A percentile compares a stretch with the other conserved stretches of the same genome.
Conservation (phyloP, 1,140 invertebrate species). For the Hermatobates lingyangjiaoensis region DNA sequence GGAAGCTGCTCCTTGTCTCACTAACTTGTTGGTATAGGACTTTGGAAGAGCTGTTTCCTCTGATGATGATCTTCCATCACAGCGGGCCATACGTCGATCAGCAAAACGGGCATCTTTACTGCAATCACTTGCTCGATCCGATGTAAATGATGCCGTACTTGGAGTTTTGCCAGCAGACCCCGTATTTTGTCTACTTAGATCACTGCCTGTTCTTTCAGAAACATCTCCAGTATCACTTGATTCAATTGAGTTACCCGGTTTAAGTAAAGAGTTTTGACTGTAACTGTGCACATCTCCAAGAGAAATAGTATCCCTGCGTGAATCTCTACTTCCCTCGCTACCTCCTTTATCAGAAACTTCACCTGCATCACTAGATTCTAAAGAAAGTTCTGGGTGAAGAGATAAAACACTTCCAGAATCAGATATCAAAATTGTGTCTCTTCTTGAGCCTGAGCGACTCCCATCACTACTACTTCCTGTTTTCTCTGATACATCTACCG, state of each 20-base stretch:
- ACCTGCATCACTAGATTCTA: conserved; percentile 16
- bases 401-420: conserved; percentile 17
- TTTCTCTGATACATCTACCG: conserved; percentile 31
- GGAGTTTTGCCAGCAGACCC: conserved; percentile 24
- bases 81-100: conserved; percentile 19
- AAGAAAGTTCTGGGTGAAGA: conserved; percentile 15
- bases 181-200: conserved; percentile 19
- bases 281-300: conserved; percentile 17
- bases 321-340: conserved; percentile 17
- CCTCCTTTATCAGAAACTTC: conserved; percentile 13
- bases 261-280: conserved; percentile 16
- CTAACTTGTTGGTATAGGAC: conserved; percentile 19
- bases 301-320: conserved; percentile 18
- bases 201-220: conserved; percentile 34
- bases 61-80: conserved; percentile 23
- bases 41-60: conserved; percentile 17
- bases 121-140: conserved; percentile 32
- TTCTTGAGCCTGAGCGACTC: conserved; percentile 16
- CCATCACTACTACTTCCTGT: conserved; percentile 22
- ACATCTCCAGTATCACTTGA: conserved; percentile 35
- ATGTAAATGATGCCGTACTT: conserved; percentile 40
- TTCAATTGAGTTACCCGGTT: conserved; percentile 34
- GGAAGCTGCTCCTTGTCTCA: conserved; percentile 24
- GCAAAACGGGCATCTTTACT: conserved; percentile 22
- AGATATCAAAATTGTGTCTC: conserved; percentile 17